Base-by-base conservation (phyloP, 2,113 vertebrate genomes). In the Syrrhaptes paradoxus region DNA sequence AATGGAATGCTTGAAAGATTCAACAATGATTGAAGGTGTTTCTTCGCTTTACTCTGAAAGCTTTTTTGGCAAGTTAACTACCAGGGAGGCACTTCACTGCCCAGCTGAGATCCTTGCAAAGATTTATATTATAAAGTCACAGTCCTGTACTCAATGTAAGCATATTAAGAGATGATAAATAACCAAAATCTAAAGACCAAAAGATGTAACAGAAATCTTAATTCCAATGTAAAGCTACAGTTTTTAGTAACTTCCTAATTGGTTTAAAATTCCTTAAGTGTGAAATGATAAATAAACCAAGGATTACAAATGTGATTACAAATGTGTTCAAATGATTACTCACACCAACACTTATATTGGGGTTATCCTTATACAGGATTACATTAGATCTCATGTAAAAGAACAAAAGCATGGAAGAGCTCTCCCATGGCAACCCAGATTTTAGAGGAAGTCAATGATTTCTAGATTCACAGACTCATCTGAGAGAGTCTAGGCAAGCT, bases 1-100 rank as follows among this genome's bases (percentile, higher is more conserved):
- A 91, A 81, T 78, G 13, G 22, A 84, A 90, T 52, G 52, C 41
- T 87, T 93, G 43, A 95, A 93, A 95, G 77, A 75, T 49, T 72
- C 62, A 46, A n/a, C 21, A 84, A 21, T 76, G 77, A 94, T 7
- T 89, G 83, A 93, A 78, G 68, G 25, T 62, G 86, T 68, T 89
- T 72, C 83, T 79, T 85, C 13, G 3, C 57, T 83, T 72, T 54
- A 58, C 8, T 72, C 45, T 92, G 70, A 96, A 90, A 94, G 51
- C 62, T 82, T 94, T 95, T 81, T 29, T 85, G 84, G 68, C 66
- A 85, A 34, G 19, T 67, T 78, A 55, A 65, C 41, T 82, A 72
- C 14, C n/a, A 82, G 41, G 14, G 41, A 95, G 89, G 51, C n/a
- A 72, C 45, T 88, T 68, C 19, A 25, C n/a, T 54, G 41, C 11